Evolutionary conservation across 1,140 invertebrate genomes (phyloP).

Genomic region (Drosophila mayri): DNA sequence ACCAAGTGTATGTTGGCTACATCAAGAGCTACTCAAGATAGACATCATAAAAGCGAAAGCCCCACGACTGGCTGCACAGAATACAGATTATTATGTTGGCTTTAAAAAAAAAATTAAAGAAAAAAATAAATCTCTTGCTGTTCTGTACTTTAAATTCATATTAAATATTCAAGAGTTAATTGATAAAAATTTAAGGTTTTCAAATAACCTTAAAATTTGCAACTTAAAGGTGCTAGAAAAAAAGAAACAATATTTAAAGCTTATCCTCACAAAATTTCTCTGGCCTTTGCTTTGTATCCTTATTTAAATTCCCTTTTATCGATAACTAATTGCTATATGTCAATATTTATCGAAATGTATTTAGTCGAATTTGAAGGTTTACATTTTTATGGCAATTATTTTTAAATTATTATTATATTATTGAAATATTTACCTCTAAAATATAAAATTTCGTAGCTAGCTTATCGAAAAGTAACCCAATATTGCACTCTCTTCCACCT

Average conservation of each 20-base stretch:
- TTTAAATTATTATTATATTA: too few relatives aligned
- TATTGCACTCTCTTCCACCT: neutral
- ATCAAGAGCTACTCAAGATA: conserved; percentile 28
- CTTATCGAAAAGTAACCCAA: neutral
- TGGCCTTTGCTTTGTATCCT: neutral
- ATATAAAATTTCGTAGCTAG: too few relatives aligned
- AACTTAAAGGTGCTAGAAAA: neutral
- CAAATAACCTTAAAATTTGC: neutral
- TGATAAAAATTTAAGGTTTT: neutral
- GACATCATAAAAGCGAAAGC: conserved; percentile 25
- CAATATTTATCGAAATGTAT: neutral
- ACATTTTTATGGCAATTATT: neutral
- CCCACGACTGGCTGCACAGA: conserved; percentile 10
- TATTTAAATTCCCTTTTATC: too few relatives aligned
- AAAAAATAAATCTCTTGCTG: too few relatives aligned
- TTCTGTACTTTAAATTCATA: neutral
- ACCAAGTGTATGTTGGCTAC: conserved; percentile 19
- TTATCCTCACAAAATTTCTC: neutral
- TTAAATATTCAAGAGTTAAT: neutral
- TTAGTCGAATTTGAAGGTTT: neutral
- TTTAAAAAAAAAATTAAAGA: neutral
- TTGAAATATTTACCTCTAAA: too few relatives aligned
- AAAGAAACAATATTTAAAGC: neutral
- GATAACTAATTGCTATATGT: too few relatives aligned
- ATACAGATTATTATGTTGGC: conserved; percentile 2